Evolutionary conservation across 2,888 invertebrate species (phyloP), one percentile per base, ranked within the genome.

Genomic region (Lasioglossum marginatum): DNA sequence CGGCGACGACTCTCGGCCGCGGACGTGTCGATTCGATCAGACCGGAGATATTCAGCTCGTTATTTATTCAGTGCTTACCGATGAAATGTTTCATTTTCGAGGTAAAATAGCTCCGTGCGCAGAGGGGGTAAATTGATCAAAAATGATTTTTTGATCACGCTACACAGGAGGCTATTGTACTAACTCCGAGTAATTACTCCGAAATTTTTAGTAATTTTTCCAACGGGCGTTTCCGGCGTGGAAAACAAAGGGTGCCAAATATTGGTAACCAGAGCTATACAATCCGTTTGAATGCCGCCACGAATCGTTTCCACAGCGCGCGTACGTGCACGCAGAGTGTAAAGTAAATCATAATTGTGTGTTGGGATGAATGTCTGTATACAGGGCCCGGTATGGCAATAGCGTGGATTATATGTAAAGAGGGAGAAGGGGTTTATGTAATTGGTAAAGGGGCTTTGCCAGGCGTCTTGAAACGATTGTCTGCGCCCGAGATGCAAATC

Each of bases 401-500:
- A 16, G 31, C 34, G 66, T 66, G 66, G 66, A 66, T 66, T 66
- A 66, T 66, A 16, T 66, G 66, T 31, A 34, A 31, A 14, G 66
- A 3, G 66, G 1, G 16, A 19, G 16, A 14, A 34, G 63, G 66
- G 66, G 66, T 34, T 66, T 66, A 66, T 72, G 71, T 52, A 72
- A 82, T 80, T 52, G 81, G 72, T 52, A 80, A 82, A 73, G 66
- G 48, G 79, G 16, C 70, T 37, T 37, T 31, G 31, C 63, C 60
- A 10, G 60, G 12, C 40, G 63, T 76, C 76, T 66, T 31, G 43
- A 63, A 76, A 43, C 72, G 71, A 82, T 63, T 43, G 63, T 66
- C 63, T 52, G 72, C 72, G 43, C 79, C 52, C 72, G 23, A 80
- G 52, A 80, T 73, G 81, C 81, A 23, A 82, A 80, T 80, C 72